Conservation (phyloP, 2,113 vertebrate species). For the Mesoclemmys tuberculata region DNA sequence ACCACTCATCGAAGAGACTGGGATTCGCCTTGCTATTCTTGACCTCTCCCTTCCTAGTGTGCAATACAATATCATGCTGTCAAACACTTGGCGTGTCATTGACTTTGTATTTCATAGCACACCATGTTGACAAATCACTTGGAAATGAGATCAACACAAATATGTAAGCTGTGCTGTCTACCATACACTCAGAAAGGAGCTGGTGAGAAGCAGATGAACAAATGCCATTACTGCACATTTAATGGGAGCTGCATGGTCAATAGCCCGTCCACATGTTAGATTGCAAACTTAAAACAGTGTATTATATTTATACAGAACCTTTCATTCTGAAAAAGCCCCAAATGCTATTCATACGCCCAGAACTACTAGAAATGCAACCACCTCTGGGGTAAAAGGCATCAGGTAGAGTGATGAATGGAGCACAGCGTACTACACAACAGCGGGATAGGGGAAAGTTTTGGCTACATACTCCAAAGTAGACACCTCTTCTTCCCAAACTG, state of each 20-base stretch:
- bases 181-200: background rate
- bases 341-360: background rate
- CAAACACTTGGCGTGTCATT: background rate
- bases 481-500: background rate
- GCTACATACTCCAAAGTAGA: background rate
- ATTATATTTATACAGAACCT: background rate
- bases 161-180: background rate
- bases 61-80: background rate
- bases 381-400: background rate
- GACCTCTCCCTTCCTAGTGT: background rate
- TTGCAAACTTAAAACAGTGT: background rate
- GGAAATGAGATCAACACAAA: slow-evolving; percentile 13
- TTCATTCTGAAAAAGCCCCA: background rate
- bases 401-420: background rate
- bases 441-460: background rate
- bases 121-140: slow-evolving; percentile 28
- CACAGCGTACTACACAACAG: background rate
- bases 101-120: slow-evolving; percentile 38
- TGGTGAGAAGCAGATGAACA: background rate
- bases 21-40: background rate
- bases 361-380: background rate
- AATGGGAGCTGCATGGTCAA: background rate
- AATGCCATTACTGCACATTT: background rate
- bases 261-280: background rate
- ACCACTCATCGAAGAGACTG: background rate